Evolutionary conservation across 2,797 vertebrate genomes (phyloP), one percentile per base, ranked within the genome.

Genomic region (Merluccius polli): DNA sequence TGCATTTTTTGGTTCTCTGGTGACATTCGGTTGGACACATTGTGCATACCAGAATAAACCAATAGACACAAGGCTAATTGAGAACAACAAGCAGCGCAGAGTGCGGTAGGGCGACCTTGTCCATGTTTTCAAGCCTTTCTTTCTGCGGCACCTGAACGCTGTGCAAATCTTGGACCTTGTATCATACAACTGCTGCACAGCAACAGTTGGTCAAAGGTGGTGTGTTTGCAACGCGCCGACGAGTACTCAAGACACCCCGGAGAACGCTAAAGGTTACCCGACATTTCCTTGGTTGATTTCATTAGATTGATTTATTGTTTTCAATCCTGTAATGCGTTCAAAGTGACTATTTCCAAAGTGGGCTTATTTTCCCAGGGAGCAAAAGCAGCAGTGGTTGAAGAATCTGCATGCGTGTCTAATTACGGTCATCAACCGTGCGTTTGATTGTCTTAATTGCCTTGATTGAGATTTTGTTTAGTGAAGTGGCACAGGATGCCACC

Each of bases 401-500:
- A 79, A 63, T 74, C 13, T 24, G 68, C 73, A 59, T 71, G 27
- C 41, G 73, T 30, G 79, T 78, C 32, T 74, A 74, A 68, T 36
- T 15, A 72, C 44, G 44, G 74, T 48, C n/a, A 77, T 74, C 68
- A 74, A 29, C 70, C 33, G 31, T 72, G 21, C 77, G 76, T 80
- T 74, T 79, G 73, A 76, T 63, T 38, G 41, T 73, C 48, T 67
- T 7, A 79, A 81, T 84, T 83, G 72, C 78, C 81, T 82, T 76
- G 79, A 84, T 84, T 75, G 77, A 69, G 75, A 36, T 75, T 86
- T 70, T 86, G 82, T 78, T 73, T 73, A 70, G 29, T 74, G 13
- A 82, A 70, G 76, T 29, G 11, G 74, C 84, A 85, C 86, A 87
- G 79, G 75, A 87, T 82, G 84, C 75, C 76, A 75, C 59, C 76